Percentiles rank a stretch among this genome's conserved stretches.
phyloP scores from a whole-genome alignment of 2,888 invertebrate genomes.

The Drosophila mettleri region DNA sequence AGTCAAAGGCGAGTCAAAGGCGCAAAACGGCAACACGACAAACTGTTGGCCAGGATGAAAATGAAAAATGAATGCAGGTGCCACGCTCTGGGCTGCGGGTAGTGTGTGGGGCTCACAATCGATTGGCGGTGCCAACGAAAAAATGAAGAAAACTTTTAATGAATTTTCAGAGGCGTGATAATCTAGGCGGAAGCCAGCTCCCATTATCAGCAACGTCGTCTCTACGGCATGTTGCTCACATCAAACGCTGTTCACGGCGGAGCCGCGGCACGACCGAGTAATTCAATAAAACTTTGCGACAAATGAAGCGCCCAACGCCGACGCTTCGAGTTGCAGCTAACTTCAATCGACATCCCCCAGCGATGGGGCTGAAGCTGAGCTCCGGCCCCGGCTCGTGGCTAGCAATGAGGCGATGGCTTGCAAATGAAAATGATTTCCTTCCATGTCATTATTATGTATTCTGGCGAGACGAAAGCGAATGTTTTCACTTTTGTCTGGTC shows the following conservation, averaged over 20 bases:
- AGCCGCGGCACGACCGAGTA: conserved; percentile 71
- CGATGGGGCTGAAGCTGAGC: conserved; percentile 27
- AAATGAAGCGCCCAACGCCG: conserved; percentile 73
- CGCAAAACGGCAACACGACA: conserved; percentile 70
- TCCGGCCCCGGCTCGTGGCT: neutral
- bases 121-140: conserved; percentile 56
- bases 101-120: conserved; percentile 34
- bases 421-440: conserved; percentile 80
- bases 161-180: conserved; percentile 79
- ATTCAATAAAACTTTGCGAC: conserved; percentile 83
- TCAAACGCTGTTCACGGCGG: conserved; percentile 58
- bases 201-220: conserved; percentile 48
- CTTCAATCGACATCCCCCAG: conserved; percentile 52
- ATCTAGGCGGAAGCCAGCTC: conserved; percentile 59
- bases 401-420: conserved; percentile 66
- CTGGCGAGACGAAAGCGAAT: conserved; percentile 59
- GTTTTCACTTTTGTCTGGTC: conserved; percentile 69
- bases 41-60: conserved; percentile 66
- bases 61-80: conserved; percentile 80
- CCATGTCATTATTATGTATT: conserved; percentile 79
- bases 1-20: conserved; percentile 78
- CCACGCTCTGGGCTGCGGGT: conserved; percentile 26
- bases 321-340: conserved; percentile 54
- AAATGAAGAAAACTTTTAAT: conserved; percentile 68
- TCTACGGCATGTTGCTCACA: conserved; percentile 42